Evolutionary conservation across 1,140 invertebrate genomes (phyloP), one percentile per base, ranked within the genome.

Genomic region (Heliconius melpomene): DNA sequence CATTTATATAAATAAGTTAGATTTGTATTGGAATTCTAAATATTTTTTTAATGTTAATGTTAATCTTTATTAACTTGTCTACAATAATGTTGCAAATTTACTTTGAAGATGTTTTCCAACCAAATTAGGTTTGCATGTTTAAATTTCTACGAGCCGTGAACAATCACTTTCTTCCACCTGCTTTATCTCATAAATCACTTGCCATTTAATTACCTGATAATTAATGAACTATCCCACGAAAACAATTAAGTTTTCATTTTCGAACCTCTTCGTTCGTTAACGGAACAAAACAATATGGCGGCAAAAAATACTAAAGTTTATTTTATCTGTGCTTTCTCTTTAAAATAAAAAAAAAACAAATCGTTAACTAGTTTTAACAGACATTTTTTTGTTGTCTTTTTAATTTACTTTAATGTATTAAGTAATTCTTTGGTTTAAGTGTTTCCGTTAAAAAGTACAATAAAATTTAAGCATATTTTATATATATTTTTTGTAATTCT

Each of bases 131-230:
- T 71, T 26, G 75, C 38, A 76, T 50, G 38, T 76, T 38, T 18
- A 29, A 76, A 57, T 76, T 75, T 75, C 54, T 66, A 60, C 7
- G 7, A 75, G 20, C 38, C 26, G 38, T 75, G 57, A 77, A 46
- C 38, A 11, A 20, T 13, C n/a, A 79, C 54, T 75, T 79, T 79
- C 73, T 72, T 54, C 52, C 74, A 54, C 66, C 72, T 74, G 75
- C 52, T 76, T 75, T 79, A 79, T 79, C 79, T 76, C 74, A 72
- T 79, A 79, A 79, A 79, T 79, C 79, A 79, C 52, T 18, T n/a
- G 23, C 66, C 32, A 60, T 66, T 74, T 66, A 79, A 79, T 79
- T 79, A 74, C 60, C 52, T 72, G 9, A 50, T 76, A 75, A 57
- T 79, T 79, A 79, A 75, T 79, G 66, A 79, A 79, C 40, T 54